Evolutionary conservation across 2,888 invertebrate species (phyloP), one percentile per base, ranked within the genome.

Genomic region (Spialia ferax): DNA sequence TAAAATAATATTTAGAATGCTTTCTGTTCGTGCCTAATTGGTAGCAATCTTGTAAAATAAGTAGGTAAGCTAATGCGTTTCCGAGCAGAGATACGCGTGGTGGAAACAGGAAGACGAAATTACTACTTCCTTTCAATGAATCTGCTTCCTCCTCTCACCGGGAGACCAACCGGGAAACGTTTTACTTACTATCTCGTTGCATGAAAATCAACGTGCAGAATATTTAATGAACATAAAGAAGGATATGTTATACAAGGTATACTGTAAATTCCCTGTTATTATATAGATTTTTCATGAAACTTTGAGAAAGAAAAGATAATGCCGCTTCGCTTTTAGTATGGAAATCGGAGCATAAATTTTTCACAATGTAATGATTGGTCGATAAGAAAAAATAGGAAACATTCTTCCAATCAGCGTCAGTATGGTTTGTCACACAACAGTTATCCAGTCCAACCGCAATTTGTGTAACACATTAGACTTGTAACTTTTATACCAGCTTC

Each of bases 51-150:
- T 35, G 48, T 48, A 67, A n/a, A 67, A 61, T 61, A 67, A 61
- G 45, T 48, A 55, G 66, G 66, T 61, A 67, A 61, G 61, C 48
- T 61, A 67, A 70, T 67, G 56, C 48, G 35, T 57, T 63, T 66
- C 66, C 66, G 66, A 61, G 32, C 55, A 60, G 42, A 67, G 55
- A 55, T 54, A 45, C 29, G 55, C 60, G 60, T 55, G 60, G 66
- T 61, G 55, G 45, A 67, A 67, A 61, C 66, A 55, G 66, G 66
- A 67, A 67, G 45, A 42, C 45, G 23, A 67, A 67, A 67, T 67
- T 61, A 67, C 66, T 67, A 67, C 66, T 67, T 67, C 66, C 66
- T 55, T 67, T 66, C 59, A 67, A 54, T 55, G 61, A 45, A 18
- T 67, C 54, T 42, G 13, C 61, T 67, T 67, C 66, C 66, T 66